A percentile compares a stretch with the other conserved stretches of the same genome.
Conservation (phyloP, 2,113 vertebrate genomes). For the Myotis lucifugus region DNA sequence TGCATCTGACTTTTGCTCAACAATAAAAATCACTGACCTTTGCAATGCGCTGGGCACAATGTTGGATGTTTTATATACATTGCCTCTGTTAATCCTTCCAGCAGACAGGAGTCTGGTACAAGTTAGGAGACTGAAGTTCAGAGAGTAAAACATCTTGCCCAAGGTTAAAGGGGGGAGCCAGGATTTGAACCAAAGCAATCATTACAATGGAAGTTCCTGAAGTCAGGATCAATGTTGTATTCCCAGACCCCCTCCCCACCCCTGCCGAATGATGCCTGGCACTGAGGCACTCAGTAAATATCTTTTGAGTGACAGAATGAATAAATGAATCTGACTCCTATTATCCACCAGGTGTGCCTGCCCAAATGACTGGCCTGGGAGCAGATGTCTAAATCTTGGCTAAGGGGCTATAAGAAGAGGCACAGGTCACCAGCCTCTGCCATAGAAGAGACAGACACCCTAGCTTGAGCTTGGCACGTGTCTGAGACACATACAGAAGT, state of each 20-base stretch:
- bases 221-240: neutral
- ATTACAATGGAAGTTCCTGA: neutral
- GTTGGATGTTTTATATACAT: neutral
- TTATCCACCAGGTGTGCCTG: neutral
- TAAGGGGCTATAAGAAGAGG: neutral
- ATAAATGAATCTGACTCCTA: neutral
- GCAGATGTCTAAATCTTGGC: neutral
- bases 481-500: neutral
- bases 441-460: neutral
- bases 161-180: neutral
- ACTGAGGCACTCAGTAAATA: neutral
- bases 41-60: neutral
- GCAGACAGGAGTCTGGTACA: neutral
- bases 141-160: neutral
- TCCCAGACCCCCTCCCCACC: neutral
- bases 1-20: neutral
- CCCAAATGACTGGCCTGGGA: neutral
- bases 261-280: neutral
- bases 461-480: neutral
- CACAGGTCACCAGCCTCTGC: neutral
- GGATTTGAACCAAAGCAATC: neutral
- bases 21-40: conserved; percentile 33
- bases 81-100: neutral
- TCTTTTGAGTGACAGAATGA: conserved; percentile 9
- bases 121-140: neutral